Percentiles rank a stretch among this genome's conserved stretches.
phyloP scores from a whole-genome alignment of 1,140 invertebrate species.

The Bombus difficillimus region DNA sequence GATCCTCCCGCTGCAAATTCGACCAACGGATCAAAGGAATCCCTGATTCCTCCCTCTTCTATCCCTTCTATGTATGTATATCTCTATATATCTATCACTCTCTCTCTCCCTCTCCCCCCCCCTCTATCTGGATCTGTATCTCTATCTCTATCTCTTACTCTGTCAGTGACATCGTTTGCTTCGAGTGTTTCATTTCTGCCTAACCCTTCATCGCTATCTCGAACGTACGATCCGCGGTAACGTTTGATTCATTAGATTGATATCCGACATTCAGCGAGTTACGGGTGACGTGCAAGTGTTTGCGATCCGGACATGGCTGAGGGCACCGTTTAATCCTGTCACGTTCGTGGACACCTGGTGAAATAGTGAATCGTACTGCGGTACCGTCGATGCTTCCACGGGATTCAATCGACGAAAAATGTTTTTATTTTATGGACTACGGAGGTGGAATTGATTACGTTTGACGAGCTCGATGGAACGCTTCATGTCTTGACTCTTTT shows the following conservation, averaged over 20 bases:
- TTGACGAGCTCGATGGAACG: slow-evolving; percentile 5
- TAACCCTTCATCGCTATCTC: background rate
- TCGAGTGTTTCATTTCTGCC: too few relatives aligned
- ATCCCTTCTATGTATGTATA: background rate
- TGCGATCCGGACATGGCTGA: background rate
- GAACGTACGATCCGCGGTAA: background rate
- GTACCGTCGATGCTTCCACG: background rate
- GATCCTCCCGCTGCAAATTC: slow-evolving; percentile 3
- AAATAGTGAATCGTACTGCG: background rate
- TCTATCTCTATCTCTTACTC: too few relatives aligned
- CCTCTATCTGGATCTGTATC: fast-evolving
- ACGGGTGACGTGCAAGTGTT: background rate
- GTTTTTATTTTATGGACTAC: background rate
- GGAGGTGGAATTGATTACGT: background rate
- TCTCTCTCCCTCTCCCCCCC: background rate
- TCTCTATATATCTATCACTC: background rate
- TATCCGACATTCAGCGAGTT: slow-evolving; percentile 14
- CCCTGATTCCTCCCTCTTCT: background rate
- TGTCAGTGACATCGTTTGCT: too few relatives aligned
- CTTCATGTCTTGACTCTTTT: background rate
- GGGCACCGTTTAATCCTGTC: slow-evolving; percentile 18
- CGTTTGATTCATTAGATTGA: slow-evolving; percentile 47
- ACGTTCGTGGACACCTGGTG: background rate
- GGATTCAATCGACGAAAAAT: background rate
- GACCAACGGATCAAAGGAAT: slow-evolving; percentile 34